Evolutionary conservation across 2,888 invertebrate species (phyloP), one percentile per base, ranked within the genome.

Genomic region (Heliconius hortense): DNA sequence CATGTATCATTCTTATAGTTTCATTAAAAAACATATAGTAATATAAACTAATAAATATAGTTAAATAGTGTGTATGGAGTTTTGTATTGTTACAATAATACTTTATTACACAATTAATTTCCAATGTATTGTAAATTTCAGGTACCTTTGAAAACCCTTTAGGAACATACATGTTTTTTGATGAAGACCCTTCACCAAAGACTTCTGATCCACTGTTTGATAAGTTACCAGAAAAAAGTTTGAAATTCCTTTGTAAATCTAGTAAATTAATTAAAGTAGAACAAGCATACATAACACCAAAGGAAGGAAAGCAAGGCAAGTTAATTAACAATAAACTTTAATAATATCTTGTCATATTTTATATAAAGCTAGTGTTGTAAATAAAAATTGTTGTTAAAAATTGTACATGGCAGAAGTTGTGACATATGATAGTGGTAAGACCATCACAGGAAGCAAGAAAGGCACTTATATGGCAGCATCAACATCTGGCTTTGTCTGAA

Each of bases 131-230:
- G 26, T n/a, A 35, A 56, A 28, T 77, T 75, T 35, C 86, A 95
- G 97, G 97, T 26, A 94, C 94, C 72, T 96, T 95, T 87, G 95
- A 96, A 83, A 95, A 95, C 84, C 93, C 95, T 13, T 86, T 96
- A 77, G 97, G 97, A 28, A 97, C 97, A 24, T 95, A 96, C 80
- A 90, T 97, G 85, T 96, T 97, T 85, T 97, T 97, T 85, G 95
- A 96, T 84, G 95, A 95, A 82, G 95, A 95, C 78, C 88, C 94
- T 48, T 87, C 94, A 60, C 90, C 93, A 70, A 82, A 87, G 63
- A 82, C 87, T 28, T 81, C 82, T 11, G 95, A 95, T 85, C 90
- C 94, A 18, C 84, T 95, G 66, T 95, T 94, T 85, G 95, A 96
- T 81, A 91, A 94, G 76, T 86, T 94, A 15, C 94, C 96, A 56